A percentile compares a stretch with the other conserved stretches of the same genome.
These are phyloP conservation scores for Tipula unca DNA, from an alignment of 2,888 invertebrate species.

Conservation along the genomic window DNA sequence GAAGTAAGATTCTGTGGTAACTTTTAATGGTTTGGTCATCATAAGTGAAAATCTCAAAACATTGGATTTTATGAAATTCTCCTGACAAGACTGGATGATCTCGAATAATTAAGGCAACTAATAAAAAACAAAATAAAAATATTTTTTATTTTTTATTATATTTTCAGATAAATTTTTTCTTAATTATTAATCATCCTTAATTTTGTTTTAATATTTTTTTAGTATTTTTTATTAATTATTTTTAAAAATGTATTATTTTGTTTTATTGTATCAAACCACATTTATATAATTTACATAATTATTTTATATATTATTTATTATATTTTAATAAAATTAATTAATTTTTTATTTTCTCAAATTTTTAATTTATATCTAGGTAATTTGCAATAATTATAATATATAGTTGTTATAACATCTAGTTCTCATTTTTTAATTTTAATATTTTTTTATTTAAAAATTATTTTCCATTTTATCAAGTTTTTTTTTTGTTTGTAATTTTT, in stretches of 20 bases:
- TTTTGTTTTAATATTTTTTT: background rate
- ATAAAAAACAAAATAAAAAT: background rate
- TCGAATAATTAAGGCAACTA: too few relatives aligned
- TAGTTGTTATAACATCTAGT: background rate
- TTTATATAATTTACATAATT: background rate
- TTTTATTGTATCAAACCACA: conserved; percentile 20
- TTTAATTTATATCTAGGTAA: background rate
- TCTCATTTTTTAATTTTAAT: background rate
- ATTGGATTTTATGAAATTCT: too few relatives aligned
- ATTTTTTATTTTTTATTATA: background rate
- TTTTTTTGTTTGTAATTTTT: background rate
- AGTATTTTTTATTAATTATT: background rate
- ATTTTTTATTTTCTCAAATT: background rate
- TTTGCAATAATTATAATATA: background rate
- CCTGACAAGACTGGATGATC: too few relatives aligned
- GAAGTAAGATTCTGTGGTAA: too few relatives aligned
- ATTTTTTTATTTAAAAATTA: background rate
- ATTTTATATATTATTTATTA: too few relatives aligned
- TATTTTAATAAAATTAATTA: background rate
- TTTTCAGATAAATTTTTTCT: background rate
- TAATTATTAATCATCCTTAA: background rate
- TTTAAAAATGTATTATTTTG: background rate
- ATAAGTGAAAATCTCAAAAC: too few relatives aligned
- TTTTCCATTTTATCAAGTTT: conserved; percentile 1
- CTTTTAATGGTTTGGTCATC: too few relatives aligned